Evolutionary conservation across 2,113 vertebrate genomes (phyloP).

Genomic region (Marcusenius ussheri): DNA sequence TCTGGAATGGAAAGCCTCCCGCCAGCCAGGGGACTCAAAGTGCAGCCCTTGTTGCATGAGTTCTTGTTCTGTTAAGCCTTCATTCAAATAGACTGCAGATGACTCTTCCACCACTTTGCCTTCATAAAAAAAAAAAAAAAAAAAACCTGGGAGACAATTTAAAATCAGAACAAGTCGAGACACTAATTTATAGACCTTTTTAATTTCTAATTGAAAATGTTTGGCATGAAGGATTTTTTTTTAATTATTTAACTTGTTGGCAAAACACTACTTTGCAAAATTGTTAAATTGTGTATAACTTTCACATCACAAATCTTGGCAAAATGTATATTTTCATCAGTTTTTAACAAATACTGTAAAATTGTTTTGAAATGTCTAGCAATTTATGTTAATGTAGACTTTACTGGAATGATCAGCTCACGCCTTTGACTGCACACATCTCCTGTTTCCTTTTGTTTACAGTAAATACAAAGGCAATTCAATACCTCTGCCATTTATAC

Average conservation of each 20-base stretch:
- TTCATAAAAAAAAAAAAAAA: neutral
- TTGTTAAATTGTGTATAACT: slow-evolving; percentile 7
- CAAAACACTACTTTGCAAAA: slow-evolving; percentile 11
- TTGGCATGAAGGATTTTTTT: slow-evolving; percentile 15
- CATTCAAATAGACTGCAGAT: neutral
- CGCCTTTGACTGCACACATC: neutral
- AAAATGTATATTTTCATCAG: slow-evolving; percentile 7
- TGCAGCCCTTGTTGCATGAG: neutral
- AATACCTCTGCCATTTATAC: neutral
- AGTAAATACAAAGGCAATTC: neutral
- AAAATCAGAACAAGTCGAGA: neutral
- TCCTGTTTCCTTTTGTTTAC: neutral
- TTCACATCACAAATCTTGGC: neutral
- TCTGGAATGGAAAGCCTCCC: neutral
- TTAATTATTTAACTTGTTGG: slow-evolving; percentile 16
- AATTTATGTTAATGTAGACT: neutral
- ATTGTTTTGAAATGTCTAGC: neutral
- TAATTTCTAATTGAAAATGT: neutral
- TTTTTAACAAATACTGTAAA: slow-evolving; percentile 16
- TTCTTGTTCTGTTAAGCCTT: neutral
- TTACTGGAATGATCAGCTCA: neutral
- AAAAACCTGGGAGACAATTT: neutral
- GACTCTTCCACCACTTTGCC: neutral
- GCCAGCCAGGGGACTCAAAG: neutral
- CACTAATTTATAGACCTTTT: slow-evolving; percentile 11